phyloP scores from a whole-genome alignment of 2,113 vertebrate species.

The Megaceryle maxima region DNA sequence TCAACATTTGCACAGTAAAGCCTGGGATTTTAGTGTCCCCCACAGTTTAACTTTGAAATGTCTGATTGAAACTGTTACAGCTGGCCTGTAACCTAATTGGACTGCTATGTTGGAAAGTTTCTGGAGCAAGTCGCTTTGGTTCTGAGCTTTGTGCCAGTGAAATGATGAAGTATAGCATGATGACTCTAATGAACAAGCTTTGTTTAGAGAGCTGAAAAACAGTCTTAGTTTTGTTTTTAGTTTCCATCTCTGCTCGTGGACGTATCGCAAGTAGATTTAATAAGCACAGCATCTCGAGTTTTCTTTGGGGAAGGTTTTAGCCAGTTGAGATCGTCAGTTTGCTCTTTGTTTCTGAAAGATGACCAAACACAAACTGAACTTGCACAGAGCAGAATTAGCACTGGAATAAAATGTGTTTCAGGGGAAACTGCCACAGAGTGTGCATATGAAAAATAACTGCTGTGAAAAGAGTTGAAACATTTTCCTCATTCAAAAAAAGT shows the following conservation, averaged over 20 bases:
- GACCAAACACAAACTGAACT: neutral
- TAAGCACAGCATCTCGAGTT: neutral
- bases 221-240: conserved; percentile 16
- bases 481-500: neutral
- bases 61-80: conserved; percentile 28
- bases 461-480: neutral
- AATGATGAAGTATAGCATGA: conserved; percentile 38
- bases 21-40: neutral
- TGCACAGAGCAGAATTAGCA: neutral
- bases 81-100: conserved; percentile 62
- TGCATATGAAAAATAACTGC: neutral
- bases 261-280: neutral
- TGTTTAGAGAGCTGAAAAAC: conserved; percentile 21
- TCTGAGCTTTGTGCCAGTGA: conserved; percentile 19
- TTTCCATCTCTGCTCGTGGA: conserved; percentile 15
- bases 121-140: conserved; percentile 35
- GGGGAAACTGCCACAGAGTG: neutral
- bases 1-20: conserved; percentile 15
- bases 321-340: neutral
- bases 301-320: neutral
- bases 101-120: conserved; percentile 51
- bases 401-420: neutral
- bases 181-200: conserved; percentile 42
- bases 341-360: neutral
- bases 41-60: neutral